A percentile compares a stretch with the other conserved stretches of the same genome.
Conservation (phyloP, 1,140 invertebrate species). For the Medauroidea extradentata region DNA sequence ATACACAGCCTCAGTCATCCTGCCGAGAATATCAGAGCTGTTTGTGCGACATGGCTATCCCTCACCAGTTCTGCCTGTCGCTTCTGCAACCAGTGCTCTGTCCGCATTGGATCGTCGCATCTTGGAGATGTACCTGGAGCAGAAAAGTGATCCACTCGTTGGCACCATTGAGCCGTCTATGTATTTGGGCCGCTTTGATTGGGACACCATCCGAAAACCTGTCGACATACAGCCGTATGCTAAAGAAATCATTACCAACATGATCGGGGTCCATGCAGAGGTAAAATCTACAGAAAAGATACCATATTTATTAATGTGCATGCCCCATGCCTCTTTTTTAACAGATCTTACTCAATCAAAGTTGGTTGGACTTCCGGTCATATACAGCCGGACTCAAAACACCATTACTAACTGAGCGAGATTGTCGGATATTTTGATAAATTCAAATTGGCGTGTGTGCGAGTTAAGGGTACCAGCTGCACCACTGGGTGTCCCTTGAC, state of each 20-base stretch:
- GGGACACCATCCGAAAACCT: conserved; percentile 69
- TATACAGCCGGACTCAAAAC: too few species aligned
- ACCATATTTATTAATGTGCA: too few species aligned
- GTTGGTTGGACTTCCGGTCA: too few species aligned
- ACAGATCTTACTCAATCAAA: too few species aligned
- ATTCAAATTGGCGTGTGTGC: too few species aligned
- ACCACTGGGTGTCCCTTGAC: too few species aligned
- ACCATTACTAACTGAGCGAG: too few species aligned
- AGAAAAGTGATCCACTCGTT: conserved; percentile 87
- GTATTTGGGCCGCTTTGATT: conserved; percentile 85
- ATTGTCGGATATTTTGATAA: too few species aligned
- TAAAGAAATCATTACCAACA: conserved; percentile 87
- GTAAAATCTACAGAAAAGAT: conserved; percentile 51
- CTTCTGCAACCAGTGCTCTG: conserved; percentile 53
- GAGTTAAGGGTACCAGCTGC: too few species aligned
- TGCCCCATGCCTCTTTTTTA: too few species aligned
- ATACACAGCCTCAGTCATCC: conserved; percentile 69
- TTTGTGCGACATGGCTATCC: conserved; percentile 67
- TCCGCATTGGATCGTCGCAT: conserved; percentile 64
- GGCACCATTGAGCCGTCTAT: conserved; percentile 93
- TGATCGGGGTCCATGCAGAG: conserved; percentile 90
- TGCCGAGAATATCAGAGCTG: conserved; percentile 61
- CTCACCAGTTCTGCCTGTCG: conserved; percentile 57
- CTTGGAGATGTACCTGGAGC: conserved; percentile 78
- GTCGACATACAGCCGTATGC: conserved; percentile 82